Base-by-base conservation (phyloP, 2,113 vertebrate genomes). In the Clarias batrachus region DNA sequence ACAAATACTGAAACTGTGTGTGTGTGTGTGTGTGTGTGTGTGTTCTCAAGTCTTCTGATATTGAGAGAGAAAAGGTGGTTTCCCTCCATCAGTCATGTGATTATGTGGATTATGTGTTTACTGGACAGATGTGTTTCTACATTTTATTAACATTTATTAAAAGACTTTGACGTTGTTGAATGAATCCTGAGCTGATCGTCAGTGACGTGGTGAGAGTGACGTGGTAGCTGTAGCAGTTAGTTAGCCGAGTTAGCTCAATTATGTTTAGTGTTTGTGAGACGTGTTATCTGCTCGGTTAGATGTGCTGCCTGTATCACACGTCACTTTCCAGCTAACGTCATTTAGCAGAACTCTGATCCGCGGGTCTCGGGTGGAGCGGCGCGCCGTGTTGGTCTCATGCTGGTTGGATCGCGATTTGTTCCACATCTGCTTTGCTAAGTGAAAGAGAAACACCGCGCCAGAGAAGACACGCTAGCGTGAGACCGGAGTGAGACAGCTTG, bases 11-110 rank as follows among this genome's bases (percentile, higher is more conserved):
- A 41, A n/a, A 23, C 23, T 48, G 30, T 66, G 70, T 83, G 81
- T 65, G 37, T 66, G 62, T 54, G 48, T 52, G 62, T 70, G 81
- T 62, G 81, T 83, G 80, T 65, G 60, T 65, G 62, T n/a, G 25
- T n/a, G 70, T 73, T 2, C 17, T 23, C 19, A 21, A 71, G 19
- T 71, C 68, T 19, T 37, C 9, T 25, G n/a, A 30, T 2, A 8
- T 23, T 37, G 23, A 37, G 48, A 74, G 37, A 48, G 25, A 70
- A 70, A 70, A 17, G 10, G 37, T 10, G 3, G 37, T 25, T 23
- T 41, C 2, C 11, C 2, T 48, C 25, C 27, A 54, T 77, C 25
- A 27, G 74, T 27, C n/a, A n/a, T 0, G 6, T 13, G 74, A 27
- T n/a, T 56, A 16, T 27, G 56, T 54, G 14, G 10, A 23, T n/a